A percentile compares a stretch with the other conserved stretches of the same genome.
Evolutionary conservation across 2,113 vertebrate genomes (phyloP).

Genomic region (Alectura lathami): DNA sequence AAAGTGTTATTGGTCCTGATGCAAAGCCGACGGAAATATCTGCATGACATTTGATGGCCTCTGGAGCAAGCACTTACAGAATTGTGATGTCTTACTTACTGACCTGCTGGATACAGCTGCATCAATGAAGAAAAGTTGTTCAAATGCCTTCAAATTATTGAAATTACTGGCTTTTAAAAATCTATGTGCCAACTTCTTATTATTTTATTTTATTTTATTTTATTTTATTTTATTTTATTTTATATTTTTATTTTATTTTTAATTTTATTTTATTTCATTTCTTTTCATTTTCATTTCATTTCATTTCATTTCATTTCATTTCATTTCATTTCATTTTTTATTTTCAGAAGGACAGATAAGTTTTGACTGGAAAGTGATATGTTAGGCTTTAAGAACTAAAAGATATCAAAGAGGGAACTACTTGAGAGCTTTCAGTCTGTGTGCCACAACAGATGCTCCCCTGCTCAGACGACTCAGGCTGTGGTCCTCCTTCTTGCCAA

Average conservation of each 20-base stretch:
- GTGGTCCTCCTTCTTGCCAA: neutral
- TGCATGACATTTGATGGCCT: accelerated
- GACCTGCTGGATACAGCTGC: neutral
- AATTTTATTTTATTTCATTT: neutral
- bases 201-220: neutral
- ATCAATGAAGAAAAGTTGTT: neutral
- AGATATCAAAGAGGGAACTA: neutral
- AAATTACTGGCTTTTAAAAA: neutral
- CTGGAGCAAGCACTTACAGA: neutral
- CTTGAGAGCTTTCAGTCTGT: neutral
- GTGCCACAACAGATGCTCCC: neutral
- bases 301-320: neutral
- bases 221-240: neutral
- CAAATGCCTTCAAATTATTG: neutral
- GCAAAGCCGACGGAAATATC: neutral
- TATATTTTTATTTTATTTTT: too few relatives aligned
- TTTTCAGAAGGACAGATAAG: neutral
- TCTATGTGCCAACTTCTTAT: neutral
- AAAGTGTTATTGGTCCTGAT: neutral
- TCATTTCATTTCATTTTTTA: neutral
- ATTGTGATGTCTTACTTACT: neutral
- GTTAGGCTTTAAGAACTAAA: neutral
- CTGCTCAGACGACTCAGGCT: neutral
- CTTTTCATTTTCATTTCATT: too few relatives aligned
- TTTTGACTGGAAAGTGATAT: neutral